A percentile compares a stretch with the other conserved stretches of the same genome.
phyloP scores from a whole-genome alignment of 2,797 vertebrate species.

The Buphagus erythrorhynchus region DNA sequence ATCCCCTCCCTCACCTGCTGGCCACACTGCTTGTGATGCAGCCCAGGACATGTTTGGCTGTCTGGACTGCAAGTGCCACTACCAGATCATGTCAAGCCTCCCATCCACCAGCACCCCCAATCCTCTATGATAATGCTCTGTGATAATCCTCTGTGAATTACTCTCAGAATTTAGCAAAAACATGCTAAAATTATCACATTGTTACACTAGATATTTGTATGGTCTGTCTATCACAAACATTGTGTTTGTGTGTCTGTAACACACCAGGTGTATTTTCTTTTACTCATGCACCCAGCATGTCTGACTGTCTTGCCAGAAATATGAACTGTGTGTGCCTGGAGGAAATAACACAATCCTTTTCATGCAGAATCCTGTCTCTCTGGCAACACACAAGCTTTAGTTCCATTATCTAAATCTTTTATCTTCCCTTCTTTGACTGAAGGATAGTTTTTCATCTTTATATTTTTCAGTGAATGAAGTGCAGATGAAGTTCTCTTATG shows the following conservation, averaged over 20 bases:
- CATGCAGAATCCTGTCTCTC: not conserved
- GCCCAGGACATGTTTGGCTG: not conserved
- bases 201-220: not conserved
- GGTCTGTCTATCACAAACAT: not conserved
- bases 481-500: not conserved
- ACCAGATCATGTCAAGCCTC: not conserved
- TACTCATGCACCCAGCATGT: not conserved
- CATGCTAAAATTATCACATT: not conserved
- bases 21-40: not conserved
- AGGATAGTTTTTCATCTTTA: constrained; percentile 15
- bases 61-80: not conserved
- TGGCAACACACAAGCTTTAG: constrained; percentile 10
- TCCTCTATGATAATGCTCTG: not conserved
- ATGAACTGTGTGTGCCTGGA: not conserved
- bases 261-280: not conserved
- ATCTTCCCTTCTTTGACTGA: constrained; percentile 46
- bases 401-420: constrained; percentile 52
- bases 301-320: not conserved
- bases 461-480: constrained; percentile 42
- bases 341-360: constrained; percentile 16
- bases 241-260: not conserved
- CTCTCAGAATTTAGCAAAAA: not conserved
- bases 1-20: not conserved
- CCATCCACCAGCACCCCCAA: not conserved
- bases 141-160: not conserved